Evolutionary conservation across 1,140 invertebrate species (phyloP).

Genomic region (Geopemphigus sp.): DNA sequence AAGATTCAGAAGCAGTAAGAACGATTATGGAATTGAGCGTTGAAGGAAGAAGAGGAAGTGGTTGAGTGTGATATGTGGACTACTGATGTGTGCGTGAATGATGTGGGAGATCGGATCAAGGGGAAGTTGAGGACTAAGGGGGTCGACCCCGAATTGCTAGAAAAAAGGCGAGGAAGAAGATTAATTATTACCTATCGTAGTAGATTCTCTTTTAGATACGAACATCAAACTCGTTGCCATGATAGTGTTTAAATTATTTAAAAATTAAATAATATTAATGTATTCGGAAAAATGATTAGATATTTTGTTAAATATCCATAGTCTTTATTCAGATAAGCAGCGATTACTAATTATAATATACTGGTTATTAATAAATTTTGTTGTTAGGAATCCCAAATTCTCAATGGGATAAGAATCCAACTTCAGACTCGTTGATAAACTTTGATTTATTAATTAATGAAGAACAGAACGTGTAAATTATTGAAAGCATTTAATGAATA

Average conservation of each 20-base stretch:
- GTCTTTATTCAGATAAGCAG: not conserved
- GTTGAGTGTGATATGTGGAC: too few relatives aligned
- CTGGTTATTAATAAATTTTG: not conserved
- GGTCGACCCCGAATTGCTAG: too few relatives aligned
- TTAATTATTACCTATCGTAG: not conserved
- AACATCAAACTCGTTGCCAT: too few relatives aligned
- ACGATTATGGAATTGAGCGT: too few relatives aligned
- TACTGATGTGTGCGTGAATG: too few relatives aligned
- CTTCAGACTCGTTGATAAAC: constrained; percentile 25
- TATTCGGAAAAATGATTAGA: not conserved
- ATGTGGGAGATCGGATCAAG: too few relatives aligned
- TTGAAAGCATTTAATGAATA: too few relatives aligned
- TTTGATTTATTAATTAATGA: constrained; percentile 24
- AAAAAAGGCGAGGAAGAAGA: too few relatives aligned
- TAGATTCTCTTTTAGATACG: too few relatives aligned
- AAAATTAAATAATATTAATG: not conserved
- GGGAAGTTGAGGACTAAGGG: too few relatives aligned
- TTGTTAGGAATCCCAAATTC: constrained; percentile 20
- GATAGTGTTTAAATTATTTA: not conserved
- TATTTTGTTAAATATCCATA: not conserved
- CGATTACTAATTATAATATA: not conserved
- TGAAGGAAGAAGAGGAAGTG: too few relatives aligned
- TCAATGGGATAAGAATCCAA: constrained; percentile 32
- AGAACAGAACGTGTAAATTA: not conserved
- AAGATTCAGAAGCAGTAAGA: too few relatives aligned